These are phyloP conservation scores for Cryptops parisi DNA, from an alignment of 2,888 invertebrate species.

Conservation along the genomic window DNA sequence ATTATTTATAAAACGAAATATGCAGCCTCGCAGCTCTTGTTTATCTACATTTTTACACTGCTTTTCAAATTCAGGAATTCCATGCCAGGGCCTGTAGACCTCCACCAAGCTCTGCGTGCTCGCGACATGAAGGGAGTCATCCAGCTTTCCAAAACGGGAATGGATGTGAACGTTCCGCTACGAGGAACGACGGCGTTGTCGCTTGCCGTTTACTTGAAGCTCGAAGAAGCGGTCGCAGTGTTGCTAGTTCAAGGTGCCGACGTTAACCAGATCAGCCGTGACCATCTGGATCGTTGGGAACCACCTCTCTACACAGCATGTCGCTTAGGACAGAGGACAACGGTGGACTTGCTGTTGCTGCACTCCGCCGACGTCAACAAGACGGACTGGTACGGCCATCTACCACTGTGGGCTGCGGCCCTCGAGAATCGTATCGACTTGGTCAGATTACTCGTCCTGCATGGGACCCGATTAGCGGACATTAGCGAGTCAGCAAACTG, in stretches of 20 bases:
- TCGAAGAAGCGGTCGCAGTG: conserved; percentile 26
- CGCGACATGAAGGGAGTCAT: not conserved
- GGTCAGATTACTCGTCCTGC: conserved; percentile 18
- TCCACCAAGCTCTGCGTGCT: conserved; percentile 11
- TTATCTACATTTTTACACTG: too few species aligned
- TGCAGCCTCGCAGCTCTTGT: too few species aligned
- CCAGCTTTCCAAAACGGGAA: not conserved
- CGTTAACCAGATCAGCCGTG: conserved; percentile 29
- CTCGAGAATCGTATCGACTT: conserved; percentile 18
- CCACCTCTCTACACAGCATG: conserved; percentile 32
- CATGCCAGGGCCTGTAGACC: conserved; percentile 1
- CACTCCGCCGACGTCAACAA: conserved; percentile 29
- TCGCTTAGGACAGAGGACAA: conserved; percentile 28
- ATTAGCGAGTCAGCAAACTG: conserved; percentile 20
- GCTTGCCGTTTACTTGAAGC: conserved; percentile 28
- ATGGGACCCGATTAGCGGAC: conserved; percentile 18
- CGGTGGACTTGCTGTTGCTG: conserved; percentile 27
- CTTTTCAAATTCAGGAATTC: too few species aligned
- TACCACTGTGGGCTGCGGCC: conserved; percentile 25
- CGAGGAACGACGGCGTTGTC: conserved; percentile 30
- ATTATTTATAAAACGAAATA: too few species aligned
- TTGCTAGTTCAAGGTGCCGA: conserved; percentile 27
- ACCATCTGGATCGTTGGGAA: conserved; percentile 29
- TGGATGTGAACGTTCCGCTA: conserved; percentile 28
- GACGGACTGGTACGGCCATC: conserved; percentile 27